Evolutionary conservation across 2,113 vertebrate genomes (phyloP).

Genomic region (Odobenus rosmarus): DNA sequence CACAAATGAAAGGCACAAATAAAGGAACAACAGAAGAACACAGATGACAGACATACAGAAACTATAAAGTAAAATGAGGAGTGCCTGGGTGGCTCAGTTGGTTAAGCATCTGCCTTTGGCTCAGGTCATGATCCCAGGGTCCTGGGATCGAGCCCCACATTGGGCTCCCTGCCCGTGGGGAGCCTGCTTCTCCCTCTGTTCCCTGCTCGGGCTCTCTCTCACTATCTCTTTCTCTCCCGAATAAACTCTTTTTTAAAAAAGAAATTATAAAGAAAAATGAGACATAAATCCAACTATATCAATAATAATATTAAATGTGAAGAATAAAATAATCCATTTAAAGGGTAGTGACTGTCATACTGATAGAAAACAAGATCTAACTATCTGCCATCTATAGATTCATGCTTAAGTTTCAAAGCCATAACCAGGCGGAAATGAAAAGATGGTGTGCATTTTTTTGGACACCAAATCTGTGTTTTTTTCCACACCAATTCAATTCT

Average conservation of each 20-base stretch:
- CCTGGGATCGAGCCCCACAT: too few species aligned
- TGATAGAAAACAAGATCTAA: background rate
- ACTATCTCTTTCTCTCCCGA: too few species aligned
- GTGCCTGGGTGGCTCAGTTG: background rate
- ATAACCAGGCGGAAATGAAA: constrained; percentile 18
- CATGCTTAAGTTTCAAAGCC: background rate
- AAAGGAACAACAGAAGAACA: background rate
- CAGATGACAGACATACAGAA: background rate
- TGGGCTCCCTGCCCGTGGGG: too few species aligned
- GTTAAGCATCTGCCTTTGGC: background rate
- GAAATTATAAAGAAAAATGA: background rate
- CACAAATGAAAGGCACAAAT: background rate
- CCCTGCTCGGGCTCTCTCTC: too few species aligned
- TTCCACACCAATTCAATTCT: background rate
- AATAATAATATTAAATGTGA: constrained; percentile 2
- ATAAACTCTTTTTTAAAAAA: too few species aligned
- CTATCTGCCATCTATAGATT: background rate
- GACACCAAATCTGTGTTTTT: background rate
- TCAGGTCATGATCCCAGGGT: background rate
- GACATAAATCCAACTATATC: background rate
- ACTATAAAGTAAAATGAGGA: background rate
- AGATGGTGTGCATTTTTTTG: background rate
- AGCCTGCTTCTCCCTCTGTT: background rate
- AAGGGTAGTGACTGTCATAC: background rate
- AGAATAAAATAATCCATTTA: background rate